phyloP scores from a whole-genome alignment of 2,797 vertebrate genomes.

The Cryptoblepharus egeriae region DNA sequence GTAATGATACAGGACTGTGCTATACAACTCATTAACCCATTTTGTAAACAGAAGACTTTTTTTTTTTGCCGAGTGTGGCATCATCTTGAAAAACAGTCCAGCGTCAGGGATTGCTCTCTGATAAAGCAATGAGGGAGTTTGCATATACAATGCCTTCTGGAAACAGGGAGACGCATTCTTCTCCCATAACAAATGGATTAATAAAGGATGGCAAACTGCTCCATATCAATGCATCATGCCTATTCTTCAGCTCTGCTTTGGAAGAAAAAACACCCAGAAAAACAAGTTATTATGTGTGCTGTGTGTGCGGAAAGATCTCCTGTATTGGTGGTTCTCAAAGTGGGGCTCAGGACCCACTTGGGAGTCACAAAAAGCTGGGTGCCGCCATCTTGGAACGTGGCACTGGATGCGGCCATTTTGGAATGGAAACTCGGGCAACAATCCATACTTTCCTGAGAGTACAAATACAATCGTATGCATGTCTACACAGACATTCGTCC shows the following conservation, averaged over 20 bases:
- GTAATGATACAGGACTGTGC: conserved; percentile 51
- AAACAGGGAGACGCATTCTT: neutral
- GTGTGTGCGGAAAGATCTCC: too few species aligned
- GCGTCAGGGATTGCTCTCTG: neutral
- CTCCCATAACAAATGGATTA: neutral
- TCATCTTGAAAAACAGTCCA: neutral
- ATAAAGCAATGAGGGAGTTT: neutral
- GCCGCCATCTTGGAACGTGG: too few species aligned
- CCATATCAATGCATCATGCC: neutral
- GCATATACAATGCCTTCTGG: neutral
- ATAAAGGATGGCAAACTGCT: neutral
- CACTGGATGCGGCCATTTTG: too few species aligned
- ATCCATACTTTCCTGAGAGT: too few species aligned
- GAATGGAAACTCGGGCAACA: too few species aligned
- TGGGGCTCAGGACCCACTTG: too few species aligned
- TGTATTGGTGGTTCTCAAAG: too few species aligned
- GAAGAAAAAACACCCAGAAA: too few species aligned
- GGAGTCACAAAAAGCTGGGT: too few species aligned
- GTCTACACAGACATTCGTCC: too few species aligned
- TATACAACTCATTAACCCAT: conserved; percentile 61
- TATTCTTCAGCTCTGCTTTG: neutral
- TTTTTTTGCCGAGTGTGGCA: conserved; percentile 28
- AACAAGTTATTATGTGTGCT: too few species aligned
- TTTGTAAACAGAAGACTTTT: conserved; percentile 63
- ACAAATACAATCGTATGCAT: too few species aligned